Percentiles rank a stretch among this genome's conserved stretches.
phyloP scores from a whole-genome alignment of 2,113 vertebrate genomes.

The Myocastor coypus region DNA sequence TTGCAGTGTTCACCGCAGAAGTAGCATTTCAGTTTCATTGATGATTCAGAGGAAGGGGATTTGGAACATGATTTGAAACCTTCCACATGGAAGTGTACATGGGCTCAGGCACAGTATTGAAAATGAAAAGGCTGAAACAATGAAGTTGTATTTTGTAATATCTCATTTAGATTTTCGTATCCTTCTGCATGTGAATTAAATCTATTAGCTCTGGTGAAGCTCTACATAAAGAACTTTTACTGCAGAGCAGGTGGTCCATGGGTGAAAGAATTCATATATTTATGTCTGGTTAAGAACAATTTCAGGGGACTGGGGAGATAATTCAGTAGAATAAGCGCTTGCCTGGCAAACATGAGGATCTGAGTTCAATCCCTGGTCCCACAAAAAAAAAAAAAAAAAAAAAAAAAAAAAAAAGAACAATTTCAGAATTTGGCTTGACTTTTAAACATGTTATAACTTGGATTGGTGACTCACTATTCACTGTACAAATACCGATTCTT shows the following conservation, averaged over 20 bases:
- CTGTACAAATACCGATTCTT: slow-evolving; percentile 55
- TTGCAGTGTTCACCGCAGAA: not conserved
- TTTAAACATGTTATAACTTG: slow-evolving; percentile 54
- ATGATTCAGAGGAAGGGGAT: not conserved
- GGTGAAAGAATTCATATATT: slow-evolving; percentile 63
- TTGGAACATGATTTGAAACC: not conserved
- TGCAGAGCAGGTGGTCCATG: slow-evolving; percentile 65
- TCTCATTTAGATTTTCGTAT: slow-evolving; percentile 62
- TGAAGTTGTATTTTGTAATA: slow-evolving; percentile 56
- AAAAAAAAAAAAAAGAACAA: too few relatives aligned
- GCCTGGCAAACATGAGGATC: too few relatives aligned
- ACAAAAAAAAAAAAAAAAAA: too few relatives aligned
- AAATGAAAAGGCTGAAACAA: slow-evolving; percentile 52
- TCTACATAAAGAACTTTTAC: slow-evolving; percentile 25
- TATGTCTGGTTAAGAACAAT: slow-evolving; percentile 57
- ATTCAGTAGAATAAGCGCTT: too few relatives aligned
- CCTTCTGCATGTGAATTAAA: not conserved
- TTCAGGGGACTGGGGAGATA: too few relatives aligned
- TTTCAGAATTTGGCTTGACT: slow-evolving; percentile 51
- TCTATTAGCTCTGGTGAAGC: slow-evolving; percentile 61
- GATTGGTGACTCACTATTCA: slow-evolving; percentile 70
- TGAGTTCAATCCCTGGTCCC: too few relatives aligned
- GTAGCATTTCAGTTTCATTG: not conserved
- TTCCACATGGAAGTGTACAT: slow-evolving; percentile 8
- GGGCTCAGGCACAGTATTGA: slow-evolving; percentile 21